Evolutionary conservation across 2,113 vertebrate species (phyloP).

Genomic region (Labrus mixtus): DNA sequence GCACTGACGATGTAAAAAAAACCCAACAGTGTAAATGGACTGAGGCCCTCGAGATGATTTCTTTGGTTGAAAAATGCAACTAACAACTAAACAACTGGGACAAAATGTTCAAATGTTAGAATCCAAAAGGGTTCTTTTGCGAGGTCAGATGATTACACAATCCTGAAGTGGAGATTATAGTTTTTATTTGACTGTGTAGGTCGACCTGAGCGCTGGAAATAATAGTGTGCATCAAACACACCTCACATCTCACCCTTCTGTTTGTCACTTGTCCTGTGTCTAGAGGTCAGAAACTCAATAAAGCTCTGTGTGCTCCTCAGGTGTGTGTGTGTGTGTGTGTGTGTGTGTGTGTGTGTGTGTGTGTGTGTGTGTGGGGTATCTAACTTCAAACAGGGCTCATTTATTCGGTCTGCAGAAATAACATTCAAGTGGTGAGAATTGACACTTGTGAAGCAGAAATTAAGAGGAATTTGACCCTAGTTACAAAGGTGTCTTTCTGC

Average conservation of each 20-base stretch:
- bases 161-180: slow-evolving; percentile 4
- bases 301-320: slow-evolving; percentile 41
- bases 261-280: slow-evolving; percentile 5
- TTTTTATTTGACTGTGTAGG: too few relatives aligned
- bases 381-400: slow-evolving; percentile 60
- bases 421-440: slow-evolving; percentile 62
- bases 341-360: slow-evolving; percentile 8
- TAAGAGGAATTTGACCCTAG: slow-evolving; percentile 56
- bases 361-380: slow-evolving; percentile 47
- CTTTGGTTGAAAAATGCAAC: neutral
- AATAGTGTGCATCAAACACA: slow-evolving; percentile 41
- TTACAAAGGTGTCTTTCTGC: slow-evolving; percentile 75
- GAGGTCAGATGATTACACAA: neutral
- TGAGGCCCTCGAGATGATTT: too few relatives aligned
- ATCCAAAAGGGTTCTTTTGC: neutral
- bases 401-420: slow-evolving; percentile 52
- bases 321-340: slow-evolving; percentile 36
- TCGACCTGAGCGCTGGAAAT: slow-evolving; percentile 29
- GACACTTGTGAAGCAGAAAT: slow-evolving; percentile 57
- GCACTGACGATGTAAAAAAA: too few relatives aligned
- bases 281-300: slow-evolving; percentile 45
- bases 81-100: neutral
- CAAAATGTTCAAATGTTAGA: neutral
- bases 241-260: slow-evolving; percentile 26
- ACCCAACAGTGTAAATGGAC: too few relatives aligned